Percentiles rank a stretch among this genome's conserved stretches.
These are phyloP conservation scores for Hapalemur alaotrensis DNA, from an alignment of 2,797 vertebrate species.

Conservation along the genomic window DNA sequence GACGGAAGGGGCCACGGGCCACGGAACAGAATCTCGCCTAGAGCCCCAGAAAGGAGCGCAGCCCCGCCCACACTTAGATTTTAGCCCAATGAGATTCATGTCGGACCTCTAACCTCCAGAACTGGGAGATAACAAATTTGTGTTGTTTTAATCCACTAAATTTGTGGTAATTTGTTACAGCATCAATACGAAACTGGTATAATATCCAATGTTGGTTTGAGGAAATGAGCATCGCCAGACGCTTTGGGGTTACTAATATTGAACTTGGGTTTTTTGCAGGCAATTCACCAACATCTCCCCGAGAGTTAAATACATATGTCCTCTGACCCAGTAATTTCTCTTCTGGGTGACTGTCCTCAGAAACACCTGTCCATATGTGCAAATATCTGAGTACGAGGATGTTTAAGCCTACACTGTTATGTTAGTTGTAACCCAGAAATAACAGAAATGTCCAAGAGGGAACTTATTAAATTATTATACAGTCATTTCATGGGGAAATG, in stretches of 20 bases:
- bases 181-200: neutral
- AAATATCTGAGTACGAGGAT: neutral
- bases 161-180: neutral
- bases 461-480: neutral
- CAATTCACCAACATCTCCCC: neutral
- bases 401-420: neutral
- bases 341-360: neutral
- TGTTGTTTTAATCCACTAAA: neutral
- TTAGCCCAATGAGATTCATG: neutral
- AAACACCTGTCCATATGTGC: neutral
- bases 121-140: neutral
- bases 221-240: neutral
- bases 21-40: neutral
- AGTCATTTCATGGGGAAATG: neutral
- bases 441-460: neutral
- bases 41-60: neutral
- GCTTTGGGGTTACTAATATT: neutral
- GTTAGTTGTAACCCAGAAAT: neutral
- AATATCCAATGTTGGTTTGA: neutral
- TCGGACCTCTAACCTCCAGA: neutral
- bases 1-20: rapidly evolving
- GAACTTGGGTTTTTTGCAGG: neutral
- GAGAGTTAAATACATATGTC: neutral
- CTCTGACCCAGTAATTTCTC: neutral
- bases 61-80: neutral